phyloP scores from a whole-genome alignment of 2,113 vertebrate genomes.

The Cavia aperea region DNA sequence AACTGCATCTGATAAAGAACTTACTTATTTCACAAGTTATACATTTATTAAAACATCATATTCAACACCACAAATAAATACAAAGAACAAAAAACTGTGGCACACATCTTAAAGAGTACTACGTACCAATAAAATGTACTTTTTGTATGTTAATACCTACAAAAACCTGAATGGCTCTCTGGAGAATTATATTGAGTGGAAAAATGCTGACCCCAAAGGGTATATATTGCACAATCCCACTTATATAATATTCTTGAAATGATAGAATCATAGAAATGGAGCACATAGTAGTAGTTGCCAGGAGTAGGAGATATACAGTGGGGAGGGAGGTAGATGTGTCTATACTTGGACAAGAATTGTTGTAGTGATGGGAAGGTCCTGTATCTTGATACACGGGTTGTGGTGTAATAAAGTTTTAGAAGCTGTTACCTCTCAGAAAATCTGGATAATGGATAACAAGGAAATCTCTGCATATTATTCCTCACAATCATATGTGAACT shows the following conservation, averaged over 20 bases:
- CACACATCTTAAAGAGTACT: not conserved
- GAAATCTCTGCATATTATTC: not conserved
- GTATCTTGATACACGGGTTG: not conserved
- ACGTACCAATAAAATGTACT: not conserved
- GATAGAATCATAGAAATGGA: not conserved
- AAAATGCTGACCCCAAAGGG: not conserved
- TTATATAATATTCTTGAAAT: not conserved
- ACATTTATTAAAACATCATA: not conserved
- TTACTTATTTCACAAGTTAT: not conserved
- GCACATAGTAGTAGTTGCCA: not conserved
- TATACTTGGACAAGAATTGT: not conserved
- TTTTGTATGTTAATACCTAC: not conserved
- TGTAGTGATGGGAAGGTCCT: not conserved
- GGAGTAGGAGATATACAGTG: not conserved
- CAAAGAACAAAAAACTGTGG: not conserved
- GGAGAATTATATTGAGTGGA: not conserved
- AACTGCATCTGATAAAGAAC: not conserved
- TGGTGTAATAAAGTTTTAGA: not conserved
- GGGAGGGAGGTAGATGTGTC: not conserved
- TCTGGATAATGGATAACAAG: not conserved
- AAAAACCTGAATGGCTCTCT: not conserved
- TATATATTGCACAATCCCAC: not conserved
- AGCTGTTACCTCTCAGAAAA: not conserved
- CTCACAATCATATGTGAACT: not conserved
- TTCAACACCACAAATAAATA: not conserved